Conservation (phyloP, 2,797 vertebrate genomes). For the Pipistrellus pygmaeus region DNA sequence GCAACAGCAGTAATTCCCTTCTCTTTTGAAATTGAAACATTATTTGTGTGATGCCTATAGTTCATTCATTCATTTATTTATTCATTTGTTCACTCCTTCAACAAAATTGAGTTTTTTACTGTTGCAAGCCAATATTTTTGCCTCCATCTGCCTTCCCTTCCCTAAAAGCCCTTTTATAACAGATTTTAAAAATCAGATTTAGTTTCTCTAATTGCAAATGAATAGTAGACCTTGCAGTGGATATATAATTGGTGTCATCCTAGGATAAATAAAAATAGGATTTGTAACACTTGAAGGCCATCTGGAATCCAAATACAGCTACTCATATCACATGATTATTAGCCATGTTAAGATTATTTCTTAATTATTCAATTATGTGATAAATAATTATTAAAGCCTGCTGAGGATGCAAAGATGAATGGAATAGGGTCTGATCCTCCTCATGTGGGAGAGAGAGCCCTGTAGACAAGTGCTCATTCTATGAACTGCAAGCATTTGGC, state of each 20-base stretch:
- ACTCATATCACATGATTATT: background rate
- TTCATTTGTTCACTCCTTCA: background rate
- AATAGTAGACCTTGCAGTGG: background rate
- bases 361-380: background rate
- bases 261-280: background rate
- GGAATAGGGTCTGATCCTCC: background rate
- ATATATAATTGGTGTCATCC: background rate
- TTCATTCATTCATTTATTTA: background rate
- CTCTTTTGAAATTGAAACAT: constrained; percentile 23
- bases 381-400: constrained; percentile 24
- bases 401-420: background rate
- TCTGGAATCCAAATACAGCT: background rate
- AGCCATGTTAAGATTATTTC: constrained; percentile 44
- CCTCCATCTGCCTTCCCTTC: background rate
- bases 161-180: background rate
- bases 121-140: background rate
- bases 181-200: background rate
- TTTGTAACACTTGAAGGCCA: constrained; percentile 14
- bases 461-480: background rate
- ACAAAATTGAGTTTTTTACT: background rate
- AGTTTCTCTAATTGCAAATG: background rate
- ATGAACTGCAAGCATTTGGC: background rate
- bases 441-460: background rate
- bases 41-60: background rate
- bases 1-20: background rate